These are phyloP conservation scores for Semnornis frantzii DNA, from an alignment of 2,113 vertebrate species.

Conservation along the genomic window DNA sequence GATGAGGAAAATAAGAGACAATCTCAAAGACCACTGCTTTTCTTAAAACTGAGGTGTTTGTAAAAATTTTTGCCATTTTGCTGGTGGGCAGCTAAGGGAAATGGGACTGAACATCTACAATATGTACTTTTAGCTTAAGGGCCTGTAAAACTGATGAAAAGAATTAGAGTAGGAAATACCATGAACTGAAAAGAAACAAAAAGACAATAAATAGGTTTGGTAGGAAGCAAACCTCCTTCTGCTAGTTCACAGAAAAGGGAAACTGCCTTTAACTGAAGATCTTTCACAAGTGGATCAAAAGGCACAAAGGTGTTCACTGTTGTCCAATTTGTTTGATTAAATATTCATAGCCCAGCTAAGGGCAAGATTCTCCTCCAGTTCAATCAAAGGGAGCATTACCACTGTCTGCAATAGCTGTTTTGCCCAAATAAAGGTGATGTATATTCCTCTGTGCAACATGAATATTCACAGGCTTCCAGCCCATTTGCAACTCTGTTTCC, in stretches of 20 bases:
- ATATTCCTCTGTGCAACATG: background rate
- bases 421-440: background rate
- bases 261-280: background rate
- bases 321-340: background rate
- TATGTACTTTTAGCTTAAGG: background rate
- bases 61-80: background rate
- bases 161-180: background rate
- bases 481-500: background rate
- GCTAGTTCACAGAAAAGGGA: background rate
- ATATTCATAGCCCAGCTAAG: background rate
- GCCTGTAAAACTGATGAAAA: background rate
- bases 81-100: background rate
- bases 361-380: background rate
- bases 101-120: background rate
- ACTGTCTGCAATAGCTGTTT: background rate
- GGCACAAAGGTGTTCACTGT: background rate
- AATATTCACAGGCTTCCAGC: background rate
- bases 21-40: background rate
- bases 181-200: background rate
- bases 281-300: background rate
- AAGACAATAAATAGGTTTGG: background rate
- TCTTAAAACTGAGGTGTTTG: background rate
- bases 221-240: background rate
- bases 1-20: background rate
- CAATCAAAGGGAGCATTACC: background rate